Evolutionary conservation across 2,113 vertebrate species (phyloP), one percentile per base, ranked within the genome.

Genomic region (Pica pica): DNA sequence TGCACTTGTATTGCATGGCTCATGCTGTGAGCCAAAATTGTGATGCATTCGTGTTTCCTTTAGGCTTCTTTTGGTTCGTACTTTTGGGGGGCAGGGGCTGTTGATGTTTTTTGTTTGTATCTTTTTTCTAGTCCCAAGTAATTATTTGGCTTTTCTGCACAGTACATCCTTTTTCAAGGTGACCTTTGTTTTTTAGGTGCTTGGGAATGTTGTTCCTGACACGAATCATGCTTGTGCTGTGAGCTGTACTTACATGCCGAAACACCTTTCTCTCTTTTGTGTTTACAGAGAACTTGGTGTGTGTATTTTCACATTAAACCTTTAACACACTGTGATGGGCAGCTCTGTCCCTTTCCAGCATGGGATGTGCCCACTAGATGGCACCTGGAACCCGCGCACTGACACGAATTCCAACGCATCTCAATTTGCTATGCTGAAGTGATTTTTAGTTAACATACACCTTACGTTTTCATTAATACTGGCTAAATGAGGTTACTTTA

Each of bases 381-480:
- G 97, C 97, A 56, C 4, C 80, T 47, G 90, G 77, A 95, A 7
- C 92, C 87, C 95, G 75, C 64, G 21, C 24, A 90, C 83, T 13
- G 78, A 2, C 30, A 8, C 8, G 60, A 42, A 19, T 37, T 35
- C 63, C 39, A 65, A 21, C 14, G 44, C 7, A 24, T 47, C 76
- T 39, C 76, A 44, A 5, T 97, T 97, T 95, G 83, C 90, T 87
- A 85, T 15, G 88, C 88, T 71, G 81, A 78, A 95, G 89, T 82
- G 96, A 92, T 94, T 96, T 92, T 97, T 95, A 97, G 96, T 96
- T 97, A 98, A 97, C 82, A 80, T 41, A 44, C 47, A 44, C 73
- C 84, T 86, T 94, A 61, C 69, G 84, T 80, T 97, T 97, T 97
- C 89, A 94, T 94, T 93, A 94, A 95, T 80, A 93, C n/a, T 21